Conservation (phyloP, 2,797 vertebrate species). For the Sebastiscus albofasciatus region DNA sequence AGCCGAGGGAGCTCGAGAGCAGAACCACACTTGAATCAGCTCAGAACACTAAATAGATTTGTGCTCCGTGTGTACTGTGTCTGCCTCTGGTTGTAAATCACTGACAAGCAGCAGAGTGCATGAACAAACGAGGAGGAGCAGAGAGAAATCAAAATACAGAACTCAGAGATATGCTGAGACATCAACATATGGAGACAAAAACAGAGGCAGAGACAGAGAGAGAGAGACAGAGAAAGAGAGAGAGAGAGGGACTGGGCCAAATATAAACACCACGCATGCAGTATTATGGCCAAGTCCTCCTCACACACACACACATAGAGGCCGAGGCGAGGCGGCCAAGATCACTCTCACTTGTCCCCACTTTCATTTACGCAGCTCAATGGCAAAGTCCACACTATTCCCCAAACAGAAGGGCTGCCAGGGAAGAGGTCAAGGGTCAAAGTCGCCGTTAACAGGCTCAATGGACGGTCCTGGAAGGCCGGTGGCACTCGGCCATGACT, state of each 20-base stretch:
- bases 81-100: conserved; percentile 55
- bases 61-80: conserved; percentile 3
- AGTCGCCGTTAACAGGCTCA: conserved; percentile 51
- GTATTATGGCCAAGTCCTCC: conserved; percentile 50
- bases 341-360: conserved; percentile 49
- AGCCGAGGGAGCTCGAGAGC: conserved; percentile 18
- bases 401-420: conserved; percentile 29
- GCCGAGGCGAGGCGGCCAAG: background rate
- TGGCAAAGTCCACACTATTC: conserved; percentile 35
- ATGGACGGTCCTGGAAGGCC: conserved; percentile 18
- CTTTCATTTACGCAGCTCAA: conserved; percentile 49
- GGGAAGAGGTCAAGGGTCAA: conserved; percentile 63
- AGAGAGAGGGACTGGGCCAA: conserved; percentile 35
- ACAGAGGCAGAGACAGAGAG: conserved; percentile 49
- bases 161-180: conserved; percentile 48
- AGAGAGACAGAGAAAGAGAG: conserved; percentile 23
- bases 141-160: conserved; percentile 42
- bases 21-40: background rate
- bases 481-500: conserved; percentile 41
- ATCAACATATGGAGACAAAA: conserved; percentile 58
- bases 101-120: conserved; percentile 15
- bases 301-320: conserved; percentile 8
- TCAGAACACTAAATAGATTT: conserved; percentile 18
- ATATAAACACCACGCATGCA: conserved; percentile 59
- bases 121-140: conserved; percentile 36